Base-by-base conservation (phyloP, 2,888 invertebrate genomes). In the Dolomedes plantarius region DNA sequence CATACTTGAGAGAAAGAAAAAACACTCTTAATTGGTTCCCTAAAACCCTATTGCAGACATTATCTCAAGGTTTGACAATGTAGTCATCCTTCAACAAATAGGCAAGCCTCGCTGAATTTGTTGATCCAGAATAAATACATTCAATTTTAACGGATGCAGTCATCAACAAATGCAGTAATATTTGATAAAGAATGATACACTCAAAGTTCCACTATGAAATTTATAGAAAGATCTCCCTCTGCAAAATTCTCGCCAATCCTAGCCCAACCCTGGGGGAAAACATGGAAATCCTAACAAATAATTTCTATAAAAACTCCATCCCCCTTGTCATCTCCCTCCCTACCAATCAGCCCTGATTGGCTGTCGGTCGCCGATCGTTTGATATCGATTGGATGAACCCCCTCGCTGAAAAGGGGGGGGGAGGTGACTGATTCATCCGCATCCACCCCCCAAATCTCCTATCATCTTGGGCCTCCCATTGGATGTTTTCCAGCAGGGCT, bases 401-500 rank as follows among this genome's bases (percentile, higher is more conserved):
- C 73, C n/a, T 64, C 19, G 62, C 11, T 11, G 31, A 27, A 62
- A 28, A 77, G 32, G 36, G 32, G 73, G 36, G 32, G 73, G 72
- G 79, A 6, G 13, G 83, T 36, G 68, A 28, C 73, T 85, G 83
- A 85, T 85, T 85, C 83, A 85, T 85, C 83, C 50, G 36, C 77
- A 77, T 77, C 77, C 56, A 65, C 71, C 64, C 76, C 83, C 32
- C 69, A 64, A 46, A 69, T 72, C 72, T 56, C 5, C 56, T 23
- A 23, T 85, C 69, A 85, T 85, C 83, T 73, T 67, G 77, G 27
- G 77, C 83, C 50, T 85, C 77, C 83, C 77, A 85, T 85, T 85
- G 83, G 83, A 85, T 41, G 77, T 72, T 77, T 39, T 46, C 46
- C 64, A 72, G 67, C 72, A 73, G 19, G 71, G 77, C 77, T 85